Evolutionary conservation across 2,113 vertebrate genomes (phyloP).

Genomic region (Heterotilapia buettikoferi): DNA sequence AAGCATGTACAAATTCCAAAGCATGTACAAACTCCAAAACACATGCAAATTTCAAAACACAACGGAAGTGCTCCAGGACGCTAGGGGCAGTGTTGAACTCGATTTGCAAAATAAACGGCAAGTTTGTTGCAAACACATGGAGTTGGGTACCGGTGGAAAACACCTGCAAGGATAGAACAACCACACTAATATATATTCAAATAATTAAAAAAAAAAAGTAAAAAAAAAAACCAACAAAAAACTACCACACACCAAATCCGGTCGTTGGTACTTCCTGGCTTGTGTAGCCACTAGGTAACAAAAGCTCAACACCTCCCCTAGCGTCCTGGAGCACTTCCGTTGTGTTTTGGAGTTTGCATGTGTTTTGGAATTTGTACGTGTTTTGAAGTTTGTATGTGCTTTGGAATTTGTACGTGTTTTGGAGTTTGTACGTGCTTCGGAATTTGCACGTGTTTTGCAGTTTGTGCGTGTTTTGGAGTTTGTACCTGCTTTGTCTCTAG

Average conservation of each 20-base stretch:
- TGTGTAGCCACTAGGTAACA: neutral
- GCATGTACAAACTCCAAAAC: no score
- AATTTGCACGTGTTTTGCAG: neutral
- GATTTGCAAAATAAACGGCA: neutral
- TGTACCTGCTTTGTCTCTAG: neutral
- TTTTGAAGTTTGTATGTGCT: no score
- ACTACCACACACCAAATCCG: neutral
- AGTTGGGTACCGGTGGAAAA: fast-evolving
- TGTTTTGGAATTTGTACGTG: no score
- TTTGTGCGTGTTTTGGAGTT: neutral
- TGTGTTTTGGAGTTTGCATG: neutral
- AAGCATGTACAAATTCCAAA: neutral
- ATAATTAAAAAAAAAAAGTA: neutral
- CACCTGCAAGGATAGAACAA: neutral
- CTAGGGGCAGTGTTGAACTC: neutral
- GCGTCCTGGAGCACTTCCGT: neutral
- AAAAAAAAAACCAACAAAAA: fast-evolving
- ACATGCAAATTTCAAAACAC: no score
- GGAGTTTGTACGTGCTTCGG: neutral
- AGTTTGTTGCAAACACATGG: neutral
- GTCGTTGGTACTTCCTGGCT: neutral
- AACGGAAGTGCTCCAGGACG: fast-evolving
- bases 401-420: no score
- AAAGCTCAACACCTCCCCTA: neutral
- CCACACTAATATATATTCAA: neutral